phyloP scores from a whole-genome alignment of 2,797 vertebrate species.

The Etheostoma nigrum region DNA sequence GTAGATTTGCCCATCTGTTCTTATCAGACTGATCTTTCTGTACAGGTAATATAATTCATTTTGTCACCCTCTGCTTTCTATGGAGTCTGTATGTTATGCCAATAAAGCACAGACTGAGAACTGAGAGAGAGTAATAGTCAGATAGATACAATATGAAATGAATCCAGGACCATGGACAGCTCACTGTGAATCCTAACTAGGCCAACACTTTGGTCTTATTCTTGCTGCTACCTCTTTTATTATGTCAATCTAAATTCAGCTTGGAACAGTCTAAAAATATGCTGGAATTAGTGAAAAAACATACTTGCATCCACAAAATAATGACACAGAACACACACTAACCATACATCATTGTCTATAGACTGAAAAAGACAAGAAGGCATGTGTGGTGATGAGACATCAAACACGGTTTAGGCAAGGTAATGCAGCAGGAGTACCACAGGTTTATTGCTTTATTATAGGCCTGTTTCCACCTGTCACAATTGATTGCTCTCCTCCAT shows the following conservation, averaged over 20 bases:
- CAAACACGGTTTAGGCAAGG: conserved; percentile 36
- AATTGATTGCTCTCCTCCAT: conserved; percentile 47
- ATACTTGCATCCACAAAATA: neutral
- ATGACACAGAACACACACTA: conserved; percentile 3
- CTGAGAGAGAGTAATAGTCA: conserved; percentile 24
- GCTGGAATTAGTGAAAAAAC: conserved; percentile 15
- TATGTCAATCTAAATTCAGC: conserved; percentile 50
- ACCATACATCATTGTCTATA: neutral
- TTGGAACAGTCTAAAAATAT: conserved; percentile 21
- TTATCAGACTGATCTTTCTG: conserved; percentile 36
- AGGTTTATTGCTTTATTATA: conserved; percentile 56
- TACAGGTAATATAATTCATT: conserved; percentile 35
- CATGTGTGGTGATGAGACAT: conserved; percentile 27
- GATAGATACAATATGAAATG: conserved; percentile 29
- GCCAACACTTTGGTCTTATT: conserved; percentile 52
- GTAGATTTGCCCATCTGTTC: conserved; percentile 43
- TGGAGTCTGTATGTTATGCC: conserved; percentile 27
- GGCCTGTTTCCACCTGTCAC: conserved; percentile 60
- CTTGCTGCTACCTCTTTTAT: conserved; percentile 27
- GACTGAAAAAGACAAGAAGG: conserved; percentile 19
- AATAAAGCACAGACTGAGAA: conserved; percentile 30
- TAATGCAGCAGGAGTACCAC: conserved; percentile 37
- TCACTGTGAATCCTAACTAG: conserved; percentile 51
- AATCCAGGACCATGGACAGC: conserved; percentile 85
- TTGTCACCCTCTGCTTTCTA: conserved; percentile 31